phyloP scores from a whole-genome alignment of 2,113 vertebrate genomes.

The Nibea albiflora region DNA sequence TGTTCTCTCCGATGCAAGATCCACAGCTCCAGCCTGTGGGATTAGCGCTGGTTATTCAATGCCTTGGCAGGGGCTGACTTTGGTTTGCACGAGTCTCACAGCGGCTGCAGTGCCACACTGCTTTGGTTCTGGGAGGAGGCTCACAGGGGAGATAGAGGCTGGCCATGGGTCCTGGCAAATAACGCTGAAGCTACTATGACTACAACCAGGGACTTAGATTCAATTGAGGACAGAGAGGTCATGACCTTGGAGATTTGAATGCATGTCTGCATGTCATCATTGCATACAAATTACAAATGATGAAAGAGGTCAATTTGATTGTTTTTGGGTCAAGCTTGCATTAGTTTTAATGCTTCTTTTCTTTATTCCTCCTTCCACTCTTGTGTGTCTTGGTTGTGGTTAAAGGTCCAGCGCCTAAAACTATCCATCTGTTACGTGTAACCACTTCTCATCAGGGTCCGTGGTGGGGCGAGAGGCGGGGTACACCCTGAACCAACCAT shows the following conservation, averaged over 20 bases:
- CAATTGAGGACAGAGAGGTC: background rate
- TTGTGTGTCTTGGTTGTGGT: too few species aligned
- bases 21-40: conserved; percentile 61
- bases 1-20: conserved; percentile 70
- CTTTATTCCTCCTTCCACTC: too few species aligned
- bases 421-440: too few species aligned
- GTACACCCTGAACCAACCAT: too few species aligned
- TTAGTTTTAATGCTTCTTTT: too few species aligned
- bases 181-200: background rate
- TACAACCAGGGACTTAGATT: background rate
- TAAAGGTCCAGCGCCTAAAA: too few species aligned
- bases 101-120: conserved; percentile 11
- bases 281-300: background rate
- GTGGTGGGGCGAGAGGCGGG: too few species aligned
- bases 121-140: background rate
- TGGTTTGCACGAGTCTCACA: conserved; percentile 19
- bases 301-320: background rate
- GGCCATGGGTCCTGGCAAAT: background rate
- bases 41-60: conserved; percentile 71
- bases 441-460: too few species aligned
- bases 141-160: conserved; percentile 1
- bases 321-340: background rate
- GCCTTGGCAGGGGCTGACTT: conserved; percentile 54
- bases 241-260: background rate
- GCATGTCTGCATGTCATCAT: background rate